Conservation (phyloP, 2,113 vertebrate species). For the Perca fluviatilis region DNA sequence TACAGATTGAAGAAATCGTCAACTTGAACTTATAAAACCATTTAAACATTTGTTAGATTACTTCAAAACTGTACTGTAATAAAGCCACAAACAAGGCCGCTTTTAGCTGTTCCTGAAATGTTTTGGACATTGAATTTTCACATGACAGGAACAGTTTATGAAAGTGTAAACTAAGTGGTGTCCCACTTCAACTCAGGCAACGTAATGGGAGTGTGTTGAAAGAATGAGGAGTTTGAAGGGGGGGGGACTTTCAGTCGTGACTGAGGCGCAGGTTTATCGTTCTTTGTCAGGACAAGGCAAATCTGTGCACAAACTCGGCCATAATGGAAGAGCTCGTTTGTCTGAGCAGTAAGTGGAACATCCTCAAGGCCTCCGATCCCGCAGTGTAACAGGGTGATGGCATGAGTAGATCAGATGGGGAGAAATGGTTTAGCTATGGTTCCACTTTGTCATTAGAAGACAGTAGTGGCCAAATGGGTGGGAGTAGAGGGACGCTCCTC, state of each 20-base stretch:
- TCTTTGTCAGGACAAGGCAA: constrained; percentile 68
- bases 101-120: constrained; percentile 66
- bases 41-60: constrained; percentile 33
- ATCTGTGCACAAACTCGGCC: constrained; percentile 76
- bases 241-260: constrained; percentile 20
- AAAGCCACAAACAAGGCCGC: constrained; percentile 59
- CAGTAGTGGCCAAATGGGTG: constrained; percentile 54
- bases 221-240: constrained; percentile 26
- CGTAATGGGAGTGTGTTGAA: constrained; percentile 33
- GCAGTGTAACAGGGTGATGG: constrained; percentile 34
- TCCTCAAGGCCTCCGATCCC: constrained; percentile 49
- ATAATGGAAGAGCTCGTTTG: constrained; percentile 74
- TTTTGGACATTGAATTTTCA: constrained; percentile 47
- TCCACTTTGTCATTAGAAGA: constrained; percentile 46
- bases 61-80: constrained; percentile 43
- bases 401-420: constrained; percentile 11
- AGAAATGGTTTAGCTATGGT: constrained; percentile 39
- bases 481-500: constrained; percentile 59
- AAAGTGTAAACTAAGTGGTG: constrained; percentile 65
- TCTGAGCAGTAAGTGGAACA: constrained; percentile 66
- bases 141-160: constrained; percentile 57
- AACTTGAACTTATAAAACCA: constrained; percentile 38
- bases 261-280: constrained; percentile 36
- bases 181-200: constrained; percentile 63
- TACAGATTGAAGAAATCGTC: constrained; percentile 26